These are phyloP conservation scores for Fragum whitleyi DNA, from an alignment of 2,888 invertebrate species.

Conservation along the genomic window DNA sequence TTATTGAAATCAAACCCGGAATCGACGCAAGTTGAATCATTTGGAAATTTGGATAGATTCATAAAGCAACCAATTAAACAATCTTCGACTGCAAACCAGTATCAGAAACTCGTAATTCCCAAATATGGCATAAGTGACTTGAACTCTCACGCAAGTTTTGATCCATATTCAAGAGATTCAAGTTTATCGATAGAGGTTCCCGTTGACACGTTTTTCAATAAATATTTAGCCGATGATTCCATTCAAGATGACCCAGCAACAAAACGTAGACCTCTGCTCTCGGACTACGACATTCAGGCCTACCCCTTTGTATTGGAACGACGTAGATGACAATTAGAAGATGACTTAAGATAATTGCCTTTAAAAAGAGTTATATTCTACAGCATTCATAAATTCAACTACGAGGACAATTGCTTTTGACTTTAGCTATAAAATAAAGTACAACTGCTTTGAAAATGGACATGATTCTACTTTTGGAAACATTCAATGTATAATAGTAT, in stretches of 20 bases:
- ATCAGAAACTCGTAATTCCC: neutral
- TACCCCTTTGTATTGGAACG: neutral
- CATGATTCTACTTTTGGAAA: too few species aligned
- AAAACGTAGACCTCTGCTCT: neutral
- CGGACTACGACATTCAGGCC: neutral
- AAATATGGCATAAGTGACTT: neutral
- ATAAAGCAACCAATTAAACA: neutral
- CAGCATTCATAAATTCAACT: too few species aligned
- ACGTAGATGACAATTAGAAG: conserved; percentile 9
- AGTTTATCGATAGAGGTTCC: conserved; percentile 7
- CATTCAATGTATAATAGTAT: too few species aligned
- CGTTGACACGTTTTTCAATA: neutral
- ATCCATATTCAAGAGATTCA: conserved; percentile 13
- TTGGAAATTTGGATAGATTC: neutral
- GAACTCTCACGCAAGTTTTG: neutral
- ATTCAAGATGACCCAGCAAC: neutral
- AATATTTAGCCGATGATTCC: conserved; percentile 3
- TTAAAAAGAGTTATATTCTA: too few species aligned
- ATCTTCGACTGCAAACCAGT: neutral
- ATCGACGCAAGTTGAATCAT: neutral
- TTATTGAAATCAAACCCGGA: neutral
- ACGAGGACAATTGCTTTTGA: too few species aligned
- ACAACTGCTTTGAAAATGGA: too few species aligned
- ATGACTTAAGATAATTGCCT: too few species aligned
- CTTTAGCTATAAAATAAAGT: too few species aligned